Conservation (phyloP, 2,113 vertebrate genomes). For the Seriola rivoliana region DNA sequence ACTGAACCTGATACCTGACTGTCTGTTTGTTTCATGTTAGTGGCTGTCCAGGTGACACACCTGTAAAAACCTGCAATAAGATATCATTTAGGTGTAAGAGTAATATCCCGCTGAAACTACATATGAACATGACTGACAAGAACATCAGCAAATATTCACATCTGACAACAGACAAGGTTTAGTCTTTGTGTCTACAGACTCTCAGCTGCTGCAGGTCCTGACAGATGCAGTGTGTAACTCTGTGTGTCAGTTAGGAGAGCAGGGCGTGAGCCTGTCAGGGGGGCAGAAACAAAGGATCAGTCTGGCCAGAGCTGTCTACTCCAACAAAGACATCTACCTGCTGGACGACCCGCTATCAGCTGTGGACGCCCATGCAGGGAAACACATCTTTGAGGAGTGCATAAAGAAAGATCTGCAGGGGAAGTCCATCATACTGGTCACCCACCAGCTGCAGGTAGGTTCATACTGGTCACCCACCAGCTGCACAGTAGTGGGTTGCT, state of each 20-base stretch:
- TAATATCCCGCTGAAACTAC: no score
- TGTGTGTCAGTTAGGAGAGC: slow-evolving; percentile 75
- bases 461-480: slow-evolving; percentile 75
- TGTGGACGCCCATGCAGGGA: slow-evolving; percentile 80
- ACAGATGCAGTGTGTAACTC: background rate
- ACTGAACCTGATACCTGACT: no score
- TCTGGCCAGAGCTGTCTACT: slow-evolving; percentile 77
- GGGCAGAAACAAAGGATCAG: slow-evolving; percentile 67
- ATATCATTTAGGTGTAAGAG: no score
- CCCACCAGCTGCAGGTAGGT: slow-evolving; percentile 83
- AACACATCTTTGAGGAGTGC: slow-evolving; percentile 81
- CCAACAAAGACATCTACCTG: slow-evolving; percentile 77
- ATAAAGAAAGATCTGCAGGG: slow-evolving; percentile 75
- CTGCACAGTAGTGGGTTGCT: slow-evolving; percentile 75
- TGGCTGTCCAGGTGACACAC: no score
- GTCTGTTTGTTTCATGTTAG: no score
- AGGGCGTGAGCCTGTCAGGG: slow-evolving; percentile 81
- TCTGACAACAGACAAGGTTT: no score
- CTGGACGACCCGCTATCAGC: slow-evolving; percentile 84
- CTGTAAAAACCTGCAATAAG: no score
- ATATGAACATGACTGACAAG: no score
- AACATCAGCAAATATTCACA: no score
- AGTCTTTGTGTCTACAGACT: no score
- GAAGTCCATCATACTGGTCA: slow-evolving; percentile 81
- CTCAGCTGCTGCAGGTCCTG: no score